Evolutionary conservation across 1,140 invertebrate species (phyloP).

Genomic region (Orchestia grillus): DNA sequence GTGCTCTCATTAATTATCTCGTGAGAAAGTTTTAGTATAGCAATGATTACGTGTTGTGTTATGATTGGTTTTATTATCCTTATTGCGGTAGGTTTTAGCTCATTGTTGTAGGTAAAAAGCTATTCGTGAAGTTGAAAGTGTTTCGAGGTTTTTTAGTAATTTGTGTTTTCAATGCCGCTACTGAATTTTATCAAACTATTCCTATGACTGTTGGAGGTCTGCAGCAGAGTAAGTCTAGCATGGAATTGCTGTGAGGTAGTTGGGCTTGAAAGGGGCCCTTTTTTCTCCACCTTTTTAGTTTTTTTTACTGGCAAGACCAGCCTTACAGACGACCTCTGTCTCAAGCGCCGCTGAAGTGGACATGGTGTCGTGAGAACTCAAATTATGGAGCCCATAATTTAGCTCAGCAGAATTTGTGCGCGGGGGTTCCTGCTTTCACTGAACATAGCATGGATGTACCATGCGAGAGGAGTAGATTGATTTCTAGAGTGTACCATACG

Average conservation of each 20-base stretch:
- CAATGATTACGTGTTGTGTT: background rate
- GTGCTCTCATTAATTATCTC: background rate
- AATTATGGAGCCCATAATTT: no score
- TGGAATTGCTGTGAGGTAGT: background rate
- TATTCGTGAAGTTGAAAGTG: background rate
- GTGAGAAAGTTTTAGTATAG: background rate
- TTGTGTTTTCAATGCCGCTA: background rate
- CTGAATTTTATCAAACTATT: background rate
- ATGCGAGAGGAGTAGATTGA: no score
- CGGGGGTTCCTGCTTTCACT: no score
- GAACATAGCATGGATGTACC: no score
- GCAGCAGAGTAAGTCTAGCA: background rate
- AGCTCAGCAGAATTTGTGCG: no score
- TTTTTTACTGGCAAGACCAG: no score
- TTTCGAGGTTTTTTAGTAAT: background rate
- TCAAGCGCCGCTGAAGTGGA: no score
- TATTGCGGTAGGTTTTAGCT: background rate
- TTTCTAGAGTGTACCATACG: no score
- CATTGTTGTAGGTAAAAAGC: background rate
- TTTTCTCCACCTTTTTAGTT: no score
- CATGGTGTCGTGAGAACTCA: no score
- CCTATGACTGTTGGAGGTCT: background rate
- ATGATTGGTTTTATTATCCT: background rate
- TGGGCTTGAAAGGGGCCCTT: background rate
- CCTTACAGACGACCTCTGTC: no score